Evolutionary conservation across 2,797 vertebrate species (phyloP), one percentile per base, ranked within the genome.

Genomic region (Hippopotamyrus pictus): DNA sequence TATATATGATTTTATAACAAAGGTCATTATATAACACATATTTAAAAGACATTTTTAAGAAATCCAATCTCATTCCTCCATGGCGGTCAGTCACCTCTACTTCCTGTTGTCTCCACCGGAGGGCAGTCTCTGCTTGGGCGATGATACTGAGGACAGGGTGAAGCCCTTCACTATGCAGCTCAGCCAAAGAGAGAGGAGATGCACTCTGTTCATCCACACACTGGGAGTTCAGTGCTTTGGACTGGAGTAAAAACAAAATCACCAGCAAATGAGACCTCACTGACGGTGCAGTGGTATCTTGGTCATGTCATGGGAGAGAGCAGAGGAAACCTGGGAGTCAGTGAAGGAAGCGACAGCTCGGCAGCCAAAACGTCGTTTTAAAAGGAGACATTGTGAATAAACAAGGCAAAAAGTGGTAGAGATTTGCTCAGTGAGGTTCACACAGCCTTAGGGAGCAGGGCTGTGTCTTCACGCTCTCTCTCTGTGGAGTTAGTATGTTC

Each of bases 71-170:
- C 5, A 86, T 37, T 41, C 41, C 12, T 50, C 48, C 51, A 19
- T 25, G 41, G 29, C 19, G 1, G 3, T 50, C 44, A 41, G 41
- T 69, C 9, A 96, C 95, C 94, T 95, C 95, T 90, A 95, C 90
- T 87, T 96, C 93, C 90, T 94, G 91, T 0, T 94, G 92, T 90
- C 54, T 93, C 92, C 92, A 88, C 86, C 93, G 94, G 11, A 96
- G 91, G 91, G 90, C 88, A 3, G 92, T 95, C 93, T 96, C 95
- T 4, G 94, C 69, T 84, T 94, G 93, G 25, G 94, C 92, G 37
- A 96, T 93, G 37, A 95, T 90, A 0, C 91, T 92, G 87, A 96
- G 93, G 86, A 96, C 62, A 6, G 92, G 93, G 82, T 94, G 90
- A 89, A 95, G 89, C 17, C 94, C 91, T 14, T 91, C 88, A 79